Evolutionary conservation across 2,888 invertebrate species (phyloP).

Genomic region (Mystacides longicornis): DNA sequence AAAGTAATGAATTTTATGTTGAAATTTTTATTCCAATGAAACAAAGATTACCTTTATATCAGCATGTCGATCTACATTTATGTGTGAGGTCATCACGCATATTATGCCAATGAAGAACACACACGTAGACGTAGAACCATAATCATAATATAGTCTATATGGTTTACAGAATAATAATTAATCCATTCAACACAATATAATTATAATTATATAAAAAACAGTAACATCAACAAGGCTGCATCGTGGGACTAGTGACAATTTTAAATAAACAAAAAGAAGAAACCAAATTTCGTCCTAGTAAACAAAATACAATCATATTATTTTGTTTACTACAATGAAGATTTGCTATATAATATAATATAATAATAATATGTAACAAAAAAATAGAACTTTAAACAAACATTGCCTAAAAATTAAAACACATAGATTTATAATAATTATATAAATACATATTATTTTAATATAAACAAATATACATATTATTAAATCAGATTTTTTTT

Average conservation of each 20-base stretch:
- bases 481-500: no score
- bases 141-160: conserved; percentile 1
- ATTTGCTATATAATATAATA: no score
- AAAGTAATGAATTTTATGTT: conserved; percentile 3
- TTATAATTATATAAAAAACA: background rate
- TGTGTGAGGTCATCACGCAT: conserved; percentile 6
- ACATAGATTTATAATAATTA: no score
- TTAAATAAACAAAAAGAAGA: background rate
- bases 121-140: background rate
- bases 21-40: conserved; percentile 13
- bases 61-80: conserved; percentile 6
- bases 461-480: no score
- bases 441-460: no score
- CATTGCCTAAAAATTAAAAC: no score
- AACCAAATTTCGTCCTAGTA: no score
- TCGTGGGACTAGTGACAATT: conserved; percentile 4
- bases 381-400: no score
- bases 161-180: conserved; percentile 4
- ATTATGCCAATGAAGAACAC: background rate
- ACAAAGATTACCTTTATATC: conserved; percentile 12
- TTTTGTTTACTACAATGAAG: no score
- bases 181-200: background rate
- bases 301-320: no score
- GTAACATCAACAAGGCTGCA: conserved; percentile 7
- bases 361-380: no score